Conservation (phyloP, 2,113 vertebrate genomes). For the Microcebus lehilahytsara region DNA sequence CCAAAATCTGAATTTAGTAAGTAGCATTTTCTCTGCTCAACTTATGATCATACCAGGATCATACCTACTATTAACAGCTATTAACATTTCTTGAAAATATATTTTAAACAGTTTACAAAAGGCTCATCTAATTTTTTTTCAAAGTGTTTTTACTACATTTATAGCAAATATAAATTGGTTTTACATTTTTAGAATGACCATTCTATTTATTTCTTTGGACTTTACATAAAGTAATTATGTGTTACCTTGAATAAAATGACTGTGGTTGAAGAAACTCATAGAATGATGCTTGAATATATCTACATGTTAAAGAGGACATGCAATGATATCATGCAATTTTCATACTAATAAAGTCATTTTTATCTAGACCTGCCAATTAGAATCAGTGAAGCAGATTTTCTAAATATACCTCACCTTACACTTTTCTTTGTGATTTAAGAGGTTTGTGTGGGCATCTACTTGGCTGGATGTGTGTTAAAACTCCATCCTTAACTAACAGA, state of each 20-base stretch:
- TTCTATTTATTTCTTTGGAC: not conserved
- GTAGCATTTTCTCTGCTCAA: not conserved
- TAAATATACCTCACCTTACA: not conserved
- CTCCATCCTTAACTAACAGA: not conserved
- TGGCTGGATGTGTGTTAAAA: not conserved
- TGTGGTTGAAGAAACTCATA: not conserved
- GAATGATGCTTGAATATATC: not conserved
- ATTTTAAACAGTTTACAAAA: not conserved
- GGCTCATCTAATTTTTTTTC: not conserved
- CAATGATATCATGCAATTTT: not conserved
- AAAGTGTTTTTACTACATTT: not conserved
- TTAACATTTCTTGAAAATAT: slow-evolving; percentile 18
- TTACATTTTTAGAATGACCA: not conserved
- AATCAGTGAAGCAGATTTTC: not conserved
- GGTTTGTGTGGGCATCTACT: not conserved
- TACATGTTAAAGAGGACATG: not conserved
- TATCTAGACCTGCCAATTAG: not conserved
- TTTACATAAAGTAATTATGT: not conserved
- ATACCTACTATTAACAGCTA: not conserved
- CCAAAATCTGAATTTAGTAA: not conserved
- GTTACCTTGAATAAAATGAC: not conserved
- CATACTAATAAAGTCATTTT: not conserved
- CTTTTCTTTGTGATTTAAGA: not conserved
- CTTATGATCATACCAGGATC: not conserved
- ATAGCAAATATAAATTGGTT: not conserved